Percentiles rank a stretch among this genome's conserved stretches.
These are phyloP conservation scores for Ahaetulla prasina DNA, from an alignment of 2,113 vertebrate genomes.

Conservation along the genomic window DNA sequence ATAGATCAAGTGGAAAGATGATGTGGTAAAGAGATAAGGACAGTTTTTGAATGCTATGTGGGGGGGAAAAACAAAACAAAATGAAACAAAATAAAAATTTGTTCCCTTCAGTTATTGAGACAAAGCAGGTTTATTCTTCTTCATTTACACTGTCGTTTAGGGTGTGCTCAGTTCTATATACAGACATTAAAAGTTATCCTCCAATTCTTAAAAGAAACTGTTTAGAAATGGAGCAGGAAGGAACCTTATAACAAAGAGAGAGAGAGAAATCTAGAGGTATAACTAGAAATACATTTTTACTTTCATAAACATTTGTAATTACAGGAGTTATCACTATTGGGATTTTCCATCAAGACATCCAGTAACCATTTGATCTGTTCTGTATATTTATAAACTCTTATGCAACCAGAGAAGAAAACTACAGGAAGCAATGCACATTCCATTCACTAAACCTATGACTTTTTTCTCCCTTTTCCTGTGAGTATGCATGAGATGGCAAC, in stretches of 20 bases:
- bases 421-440: constrained; percentile 15
- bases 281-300: not conserved
- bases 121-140: not conserved
- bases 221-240: not conserved
- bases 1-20: not conserved
- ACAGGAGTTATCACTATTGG: not conserved
- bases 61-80: not conserved
- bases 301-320: constrained; percentile 18
- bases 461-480: constrained; percentile 27
- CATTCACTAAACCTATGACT: constrained; percentile 48
- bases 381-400: constrained; percentile 27
- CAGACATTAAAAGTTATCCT: not conserved
- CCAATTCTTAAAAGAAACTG: not conserved
- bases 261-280: not conserved
- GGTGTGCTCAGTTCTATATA: not conserved
- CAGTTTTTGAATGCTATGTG: not conserved
- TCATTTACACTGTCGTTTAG: not conserved
- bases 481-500: constrained; percentile 39
- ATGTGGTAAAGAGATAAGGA: not conserved
- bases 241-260: not conserved
- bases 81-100: not conserved
- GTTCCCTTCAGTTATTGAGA: not conserved
- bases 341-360: constrained; percentile 11
- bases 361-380: not conserved
- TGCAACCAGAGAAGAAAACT: constrained; percentile 5